These are phyloP conservation scores for Falco columbarius DNA, from an alignment of 2,797 vertebrate genomes.

Conservation along the genomic window DNA sequence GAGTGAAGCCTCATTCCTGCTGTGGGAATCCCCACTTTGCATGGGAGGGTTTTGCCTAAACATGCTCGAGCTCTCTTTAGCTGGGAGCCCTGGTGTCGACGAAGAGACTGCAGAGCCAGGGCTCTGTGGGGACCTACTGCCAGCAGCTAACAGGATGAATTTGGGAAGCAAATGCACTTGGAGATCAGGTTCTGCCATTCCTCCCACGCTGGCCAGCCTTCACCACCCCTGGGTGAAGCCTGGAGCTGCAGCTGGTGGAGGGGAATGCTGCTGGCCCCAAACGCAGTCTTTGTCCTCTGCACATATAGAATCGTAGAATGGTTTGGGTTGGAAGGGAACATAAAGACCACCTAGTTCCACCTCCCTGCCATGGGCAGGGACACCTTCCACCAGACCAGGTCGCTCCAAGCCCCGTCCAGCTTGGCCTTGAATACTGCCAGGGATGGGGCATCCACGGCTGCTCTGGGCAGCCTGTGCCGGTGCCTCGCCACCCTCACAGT, in stretches of 20 bases:
- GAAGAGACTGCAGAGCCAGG: not conserved
- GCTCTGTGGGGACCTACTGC: not conserved
- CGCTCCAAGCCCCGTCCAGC: too few species aligned
- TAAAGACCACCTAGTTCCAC: too few species aligned
- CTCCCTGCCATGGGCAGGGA: too few species aligned
- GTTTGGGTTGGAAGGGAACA: too few species aligned
- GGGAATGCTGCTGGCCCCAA: not conserved
- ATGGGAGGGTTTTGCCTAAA: not conserved
- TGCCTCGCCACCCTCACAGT: too few species aligned
- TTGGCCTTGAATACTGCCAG: too few species aligned
- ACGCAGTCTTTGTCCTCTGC: not conserved
- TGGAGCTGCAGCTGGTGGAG: not conserved
- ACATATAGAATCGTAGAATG: too few species aligned
- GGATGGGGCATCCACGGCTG: too few species aligned
- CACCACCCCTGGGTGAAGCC: not conserved
- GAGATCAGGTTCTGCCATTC: not conserved
- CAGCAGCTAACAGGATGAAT: not conserved
- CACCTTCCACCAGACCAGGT: too few species aligned
- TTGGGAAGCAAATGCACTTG: not conserved
- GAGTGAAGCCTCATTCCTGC: not conserved
- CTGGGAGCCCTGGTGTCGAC: not conserved
- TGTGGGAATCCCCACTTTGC: constrained; percentile 7
- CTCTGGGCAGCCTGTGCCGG: too few species aligned
- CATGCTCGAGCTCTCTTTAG: not conserved
- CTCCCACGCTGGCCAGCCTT: not conserved